Evolutionary conservation across 2,113 vertebrate species (phyloP), one percentile per base, ranked within the genome.

Genomic region (Pterophyllum scalare): DNA sequence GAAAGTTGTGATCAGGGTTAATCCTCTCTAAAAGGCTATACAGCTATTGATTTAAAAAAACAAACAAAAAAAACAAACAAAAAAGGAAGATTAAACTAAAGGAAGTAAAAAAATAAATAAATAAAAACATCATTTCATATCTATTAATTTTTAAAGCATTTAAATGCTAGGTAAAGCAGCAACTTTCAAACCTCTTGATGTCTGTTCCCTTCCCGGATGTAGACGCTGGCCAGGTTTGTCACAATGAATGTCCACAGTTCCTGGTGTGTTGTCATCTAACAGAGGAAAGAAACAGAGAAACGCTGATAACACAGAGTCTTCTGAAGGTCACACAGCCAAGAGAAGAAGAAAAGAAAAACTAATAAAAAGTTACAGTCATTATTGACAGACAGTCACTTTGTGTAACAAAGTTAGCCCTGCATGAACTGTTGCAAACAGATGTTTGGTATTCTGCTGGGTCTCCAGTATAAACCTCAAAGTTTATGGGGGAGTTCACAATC

Each of bases 241-340:
- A 98, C 97, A 0, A 98, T 97, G 43, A 97, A 98, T 0, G 97
- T 97, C 97, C 97, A 98, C 26, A 99, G 89, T 75, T 98, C 97
- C 90, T 99, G 98, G 97, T 99, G 97, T 33, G 96, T 97, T 26
- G 97, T 98, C 80, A 98, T 97, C 98, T 99, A 96, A 72, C 97
- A 97, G 3, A 77, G 70, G 2, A 40, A 40, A 46, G 65, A 75
- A 11, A 52, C 33, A 19, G 24, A 31, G 2, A 35, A 3, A 6
- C 7, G 17, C 0, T 24, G 65, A 61, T n/a, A 60, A 59, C 28
- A 57, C 28, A 19, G 28, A 56, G 10, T 19, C 24, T 31, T 52
- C 65, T 31, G 24, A 72, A 72, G 43, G n/a, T 17, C 43, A 52
- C 10, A 31, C 1, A 72, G 46, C 26, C 46, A 72, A 7, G 49